Evolutionary conservation across 2,797 vertebrate genomes (phyloP).

Genomic region (Oreortyx pictus): DNA sequence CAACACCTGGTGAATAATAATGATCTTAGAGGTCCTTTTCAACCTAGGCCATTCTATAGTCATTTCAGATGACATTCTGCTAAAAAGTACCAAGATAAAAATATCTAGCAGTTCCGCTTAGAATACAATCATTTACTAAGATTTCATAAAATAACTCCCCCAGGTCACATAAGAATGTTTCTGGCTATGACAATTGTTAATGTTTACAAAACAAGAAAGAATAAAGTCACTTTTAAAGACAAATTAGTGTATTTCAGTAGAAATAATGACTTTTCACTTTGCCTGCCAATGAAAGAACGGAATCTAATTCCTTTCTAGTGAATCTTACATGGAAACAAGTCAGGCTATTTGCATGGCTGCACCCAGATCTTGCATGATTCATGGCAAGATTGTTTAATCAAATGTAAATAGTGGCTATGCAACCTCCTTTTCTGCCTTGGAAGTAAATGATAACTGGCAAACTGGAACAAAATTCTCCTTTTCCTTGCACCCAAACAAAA

Average conservation of each 20-base stretch:
- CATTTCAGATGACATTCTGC: not conserved
- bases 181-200: not conserved
- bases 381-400: not conserved
- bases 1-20: not conserved
- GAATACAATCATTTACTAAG: not conserved
- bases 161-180: not conserved
- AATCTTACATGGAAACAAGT: not conserved
- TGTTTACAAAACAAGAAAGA: not conserved
- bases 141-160: not conserved
- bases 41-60: no score
- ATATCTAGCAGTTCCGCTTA: not conserved
- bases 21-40: no score
- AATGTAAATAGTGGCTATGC: not conserved
- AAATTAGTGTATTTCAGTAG: not conserved
- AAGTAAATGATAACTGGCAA: not conserved
- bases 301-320: not conserved
- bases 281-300: not conserved
- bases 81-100: not conserved
- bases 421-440: not conserved
- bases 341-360: not conserved
- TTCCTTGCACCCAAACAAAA: not conserved
- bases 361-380: not conserved
- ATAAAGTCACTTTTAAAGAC: not conserved
- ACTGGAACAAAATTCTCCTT: not conserved
- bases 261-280: not conserved